Conservation (phyloP, 2,797 vertebrate species). For the Phataginus tetradactyla region DNA sequence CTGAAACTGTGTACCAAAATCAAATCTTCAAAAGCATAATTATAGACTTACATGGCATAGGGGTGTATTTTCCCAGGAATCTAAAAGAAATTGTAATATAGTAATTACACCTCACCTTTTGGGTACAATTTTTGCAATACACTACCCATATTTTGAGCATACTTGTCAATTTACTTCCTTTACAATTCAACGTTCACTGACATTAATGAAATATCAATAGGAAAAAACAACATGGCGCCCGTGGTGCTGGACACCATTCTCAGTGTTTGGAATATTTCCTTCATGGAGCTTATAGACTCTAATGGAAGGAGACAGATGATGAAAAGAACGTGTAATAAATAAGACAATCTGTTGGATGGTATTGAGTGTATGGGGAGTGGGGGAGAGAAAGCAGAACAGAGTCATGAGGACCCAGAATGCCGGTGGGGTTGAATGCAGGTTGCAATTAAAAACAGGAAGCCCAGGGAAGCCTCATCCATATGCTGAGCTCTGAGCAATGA, state of each 20-base stretch:
- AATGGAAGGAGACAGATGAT: neutral
- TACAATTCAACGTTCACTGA: neutral
- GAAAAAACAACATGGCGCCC: neutral
- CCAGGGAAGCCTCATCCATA: neutral
- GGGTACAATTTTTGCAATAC: neutral
- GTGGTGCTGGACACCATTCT: neutral
- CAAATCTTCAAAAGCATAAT: neutral
- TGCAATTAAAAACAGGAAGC: neutral
- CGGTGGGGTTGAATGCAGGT: neutral
- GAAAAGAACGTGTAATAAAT: neutral
- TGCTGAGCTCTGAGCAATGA: neutral
- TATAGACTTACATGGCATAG: neutral
- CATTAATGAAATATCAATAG: neutral
- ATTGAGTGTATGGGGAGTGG: rapidly evolving
- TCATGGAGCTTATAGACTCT: neutral
- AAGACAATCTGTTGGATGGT: neutral
- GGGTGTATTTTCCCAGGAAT: neutral
- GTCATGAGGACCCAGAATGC: neutral
- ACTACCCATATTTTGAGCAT: neutral
- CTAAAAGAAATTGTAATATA: neutral
- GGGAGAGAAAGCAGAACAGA: neutral
- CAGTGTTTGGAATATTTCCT: neutral
- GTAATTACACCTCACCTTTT: neutral
- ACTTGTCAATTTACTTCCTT: neutral
- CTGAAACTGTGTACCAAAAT: neutral